Evolutionary conservation across 2,888 invertebrate genomes (phyloP).

Genomic region (Clivina fossor): DNA sequence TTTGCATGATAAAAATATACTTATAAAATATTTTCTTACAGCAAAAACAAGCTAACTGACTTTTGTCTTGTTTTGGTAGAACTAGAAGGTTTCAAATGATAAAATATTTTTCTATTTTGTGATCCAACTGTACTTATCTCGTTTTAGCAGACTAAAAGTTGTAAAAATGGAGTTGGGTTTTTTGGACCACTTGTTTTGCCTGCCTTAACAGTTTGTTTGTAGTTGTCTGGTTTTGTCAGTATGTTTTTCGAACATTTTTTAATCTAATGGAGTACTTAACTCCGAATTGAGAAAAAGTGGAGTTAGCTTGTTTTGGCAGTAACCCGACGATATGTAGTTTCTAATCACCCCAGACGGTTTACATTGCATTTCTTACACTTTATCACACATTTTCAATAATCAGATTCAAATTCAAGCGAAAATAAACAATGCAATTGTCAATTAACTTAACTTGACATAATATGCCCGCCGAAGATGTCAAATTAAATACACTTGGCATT

Average conservation of each 20-base stretch:
- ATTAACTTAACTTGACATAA: too few species aligned
- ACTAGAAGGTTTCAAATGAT: constrained; percentile 2
- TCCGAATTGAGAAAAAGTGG: too few species aligned
- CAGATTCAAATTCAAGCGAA: too few species aligned
- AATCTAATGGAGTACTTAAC: too few species aligned
- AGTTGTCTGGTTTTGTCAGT: not conserved
- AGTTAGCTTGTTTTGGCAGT: too few species aligned
- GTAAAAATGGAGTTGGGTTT: not conserved
- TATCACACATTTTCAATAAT: too few species aligned
- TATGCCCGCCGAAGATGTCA: too few species aligned
- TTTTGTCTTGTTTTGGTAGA: constrained; percentile 1
- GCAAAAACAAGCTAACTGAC: constrained; percentile 3
- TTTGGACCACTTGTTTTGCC: not conserved
- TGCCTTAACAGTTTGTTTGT: not conserved
- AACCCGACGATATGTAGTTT: too few species aligned
- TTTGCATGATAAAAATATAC: constrained; percentile 1
- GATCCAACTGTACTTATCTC: constrained; percentile 2
- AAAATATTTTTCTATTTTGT: not conserved
- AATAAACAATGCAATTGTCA: too few species aligned
- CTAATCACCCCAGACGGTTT: too few species aligned
- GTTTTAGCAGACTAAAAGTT: constrained; percentile 3
- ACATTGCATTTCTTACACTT: too few species aligned
- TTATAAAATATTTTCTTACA: not conserved
- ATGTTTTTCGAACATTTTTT: not conserved
- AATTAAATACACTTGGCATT: too few species aligned